Conservation (phyloP, 2,797 vertebrate species). For the Furcifer pardalis region DNA sequence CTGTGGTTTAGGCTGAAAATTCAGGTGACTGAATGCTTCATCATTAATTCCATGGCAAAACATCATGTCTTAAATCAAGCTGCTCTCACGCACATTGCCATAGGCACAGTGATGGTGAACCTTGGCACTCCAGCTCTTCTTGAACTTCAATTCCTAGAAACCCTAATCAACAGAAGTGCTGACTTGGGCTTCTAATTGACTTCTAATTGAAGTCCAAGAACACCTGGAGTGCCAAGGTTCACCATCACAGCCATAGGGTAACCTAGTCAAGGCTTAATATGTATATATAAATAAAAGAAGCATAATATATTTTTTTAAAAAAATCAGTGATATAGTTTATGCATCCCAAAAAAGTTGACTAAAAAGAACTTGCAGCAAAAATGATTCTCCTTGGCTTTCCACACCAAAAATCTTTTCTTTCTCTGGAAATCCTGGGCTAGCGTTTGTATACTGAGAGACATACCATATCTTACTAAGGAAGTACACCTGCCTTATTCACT, state of each 20-base stretch:
- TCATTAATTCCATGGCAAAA: constrained; percentile 1
- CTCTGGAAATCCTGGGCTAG: background rate
- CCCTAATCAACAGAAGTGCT: no score
- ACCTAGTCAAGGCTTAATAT: background rate
- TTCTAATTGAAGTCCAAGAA: no score
- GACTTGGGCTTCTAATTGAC: no score
- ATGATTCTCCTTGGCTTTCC: background rate
- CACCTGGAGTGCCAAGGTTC: no score
- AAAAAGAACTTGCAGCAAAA: no score
- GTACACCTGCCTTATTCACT: no score
- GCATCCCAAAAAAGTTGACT: background rate
- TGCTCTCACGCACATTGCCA: background rate
- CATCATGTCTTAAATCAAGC: fast-evolving
- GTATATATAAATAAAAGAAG: no score
- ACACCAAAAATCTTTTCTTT: background rate
- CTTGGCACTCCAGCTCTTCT: no score
- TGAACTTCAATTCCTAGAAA: no score
- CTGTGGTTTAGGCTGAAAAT: background rate
- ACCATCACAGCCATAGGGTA: no score
- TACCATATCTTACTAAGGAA: background rate
- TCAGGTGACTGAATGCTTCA: background rate
- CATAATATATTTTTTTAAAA: no score
- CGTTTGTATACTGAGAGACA: background rate
- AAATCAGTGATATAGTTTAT: background rate
- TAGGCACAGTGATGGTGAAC: no score